Evolutionary conservation across 2,888 invertebrate species (phyloP).

Genomic region (Diarsia dahlii): DNA sequence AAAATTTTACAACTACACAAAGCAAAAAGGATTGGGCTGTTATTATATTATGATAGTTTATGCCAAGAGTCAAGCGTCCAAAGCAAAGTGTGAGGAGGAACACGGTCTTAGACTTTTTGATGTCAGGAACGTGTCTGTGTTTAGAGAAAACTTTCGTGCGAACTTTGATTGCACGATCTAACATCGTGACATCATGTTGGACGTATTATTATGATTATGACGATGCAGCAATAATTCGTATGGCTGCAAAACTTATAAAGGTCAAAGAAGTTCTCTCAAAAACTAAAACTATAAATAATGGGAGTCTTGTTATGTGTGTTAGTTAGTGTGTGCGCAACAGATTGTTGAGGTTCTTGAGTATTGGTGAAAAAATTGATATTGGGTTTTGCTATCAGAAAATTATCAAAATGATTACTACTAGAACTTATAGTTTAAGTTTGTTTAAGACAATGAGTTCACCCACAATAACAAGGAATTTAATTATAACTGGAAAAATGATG

Average conservation of each 20-base stretch:
- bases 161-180: slow-evolving; percentile 56
- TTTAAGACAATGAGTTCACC: too few relatives aligned
- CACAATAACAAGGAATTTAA: background rate
- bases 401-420: background rate
- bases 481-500: too few relatives aligned
- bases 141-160: slow-evolving; percentile 53
- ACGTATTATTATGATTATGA: slow-evolving; percentile 50
- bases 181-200: slow-evolving; percentile 52
- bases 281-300: background rate
- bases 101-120: slow-evolving; percentile 28
- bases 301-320: background rate
- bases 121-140: slow-evolving; percentile 29
- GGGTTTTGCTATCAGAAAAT: too few relatives aligned
- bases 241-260: slow-evolving; percentile 17
- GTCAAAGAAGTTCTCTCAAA: background rate
- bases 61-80: background rate
- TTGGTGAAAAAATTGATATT: background rate
- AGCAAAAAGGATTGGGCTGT: background rate
- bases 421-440: too few relatives aligned
- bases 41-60: background rate
- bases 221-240: slow-evolving; percentile 32
- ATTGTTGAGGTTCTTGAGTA: too few relatives aligned
- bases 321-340: too few relatives aligned
- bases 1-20: background rate
- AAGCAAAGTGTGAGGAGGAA: slow-evolving; percentile 35